Percentiles rank a stretch among this genome's conserved stretches.
These are phyloP conservation scores for Caenorhabditis drosophilae DNA, from an alignment of 2,888 invertebrate species.

Conservation along the genomic window DNA sequence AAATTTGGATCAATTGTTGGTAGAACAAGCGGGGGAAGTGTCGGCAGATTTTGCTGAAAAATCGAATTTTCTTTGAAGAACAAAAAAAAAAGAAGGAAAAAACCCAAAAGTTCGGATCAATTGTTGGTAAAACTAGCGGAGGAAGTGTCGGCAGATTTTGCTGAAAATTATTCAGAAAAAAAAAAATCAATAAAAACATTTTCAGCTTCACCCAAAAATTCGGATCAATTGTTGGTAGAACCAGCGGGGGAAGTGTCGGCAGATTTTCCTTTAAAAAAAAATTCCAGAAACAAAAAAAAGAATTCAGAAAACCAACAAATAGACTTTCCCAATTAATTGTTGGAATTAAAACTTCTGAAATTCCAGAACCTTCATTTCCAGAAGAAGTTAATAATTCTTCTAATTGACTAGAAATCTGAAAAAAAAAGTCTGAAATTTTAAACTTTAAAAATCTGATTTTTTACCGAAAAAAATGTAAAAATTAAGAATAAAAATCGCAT, in stretches of 20 bases:
- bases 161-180: neutral
- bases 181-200: constrained; percentile 14
- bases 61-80: constrained; percentile 16
- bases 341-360: too few relatives aligned
- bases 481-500: too few relatives aligned
- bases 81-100: neutral
- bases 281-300: neutral
- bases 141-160: constrained; percentile 3
- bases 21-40: constrained; percentile 13
- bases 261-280: constrained; percentile 2
- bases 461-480: too few relatives aligned
- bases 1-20: constrained; percentile 20
- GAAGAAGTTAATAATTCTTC: too few relatives aligned
- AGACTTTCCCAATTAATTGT: neutral
- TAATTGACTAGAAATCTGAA: neutral
- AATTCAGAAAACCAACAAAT: neutral
- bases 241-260: constrained; percentile 1
- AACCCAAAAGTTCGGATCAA: constrained; percentile 3
- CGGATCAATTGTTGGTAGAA: constrained; percentile 5
- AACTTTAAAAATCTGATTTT: constrained; percentile 5
- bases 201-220: constrained; percentile 17
- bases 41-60: constrained; percentile 9
- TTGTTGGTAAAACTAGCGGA: neutral
- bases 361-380: too few relatives aligned
- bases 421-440: neutral